phyloP scores from a whole-genome alignment of 2,113 vertebrate species.

The Australoheros scitulus region DNA sequence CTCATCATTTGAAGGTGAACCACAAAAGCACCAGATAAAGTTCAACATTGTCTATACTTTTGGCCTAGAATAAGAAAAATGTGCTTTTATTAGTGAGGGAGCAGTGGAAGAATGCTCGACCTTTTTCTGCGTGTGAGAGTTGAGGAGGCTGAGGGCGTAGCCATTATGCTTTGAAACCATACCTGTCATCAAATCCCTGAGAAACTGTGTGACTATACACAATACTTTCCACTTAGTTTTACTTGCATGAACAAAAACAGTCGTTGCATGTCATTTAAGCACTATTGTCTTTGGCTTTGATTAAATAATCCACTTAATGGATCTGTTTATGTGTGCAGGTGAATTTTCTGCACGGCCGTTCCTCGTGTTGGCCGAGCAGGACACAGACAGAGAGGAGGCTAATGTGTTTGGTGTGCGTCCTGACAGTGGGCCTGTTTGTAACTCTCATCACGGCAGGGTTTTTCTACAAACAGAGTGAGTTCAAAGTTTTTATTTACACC shows the following conservation, averaged over 20 bases:
- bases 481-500: not conserved
- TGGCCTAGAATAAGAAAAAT: constrained; percentile 13
- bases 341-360: constrained; percentile 76
- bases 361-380: constrained; percentile 82
- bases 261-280: not conserved
- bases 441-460: constrained; percentile 81
- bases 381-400: constrained; percentile 83
- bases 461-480: constrained; percentile 89
- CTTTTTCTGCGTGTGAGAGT: constrained; percentile 20
- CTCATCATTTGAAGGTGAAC: not conserved
- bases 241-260: no score
- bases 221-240: not conserved
- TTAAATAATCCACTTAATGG: not conserved
- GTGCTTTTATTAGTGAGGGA: not conserved
- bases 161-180: constrained; percentile 39
- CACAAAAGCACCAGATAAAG: constrained; percentile 1
- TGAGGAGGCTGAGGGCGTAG: not conserved
- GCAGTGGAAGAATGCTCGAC: constrained; percentile 52
- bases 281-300: not conserved
- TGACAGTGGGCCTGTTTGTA: constrained; percentile 75
- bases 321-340: constrained; percentile 79
- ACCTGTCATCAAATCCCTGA: constrained; percentile 36
- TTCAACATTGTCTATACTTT: not conserved
- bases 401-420: constrained; percentile 74
- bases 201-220: not conserved